These are phyloP conservation scores for Mesocentrotus franciscanus DNA, from an alignment of 53 echinoderm and acorn worm species.

Conservation along the genomic window DNA sequence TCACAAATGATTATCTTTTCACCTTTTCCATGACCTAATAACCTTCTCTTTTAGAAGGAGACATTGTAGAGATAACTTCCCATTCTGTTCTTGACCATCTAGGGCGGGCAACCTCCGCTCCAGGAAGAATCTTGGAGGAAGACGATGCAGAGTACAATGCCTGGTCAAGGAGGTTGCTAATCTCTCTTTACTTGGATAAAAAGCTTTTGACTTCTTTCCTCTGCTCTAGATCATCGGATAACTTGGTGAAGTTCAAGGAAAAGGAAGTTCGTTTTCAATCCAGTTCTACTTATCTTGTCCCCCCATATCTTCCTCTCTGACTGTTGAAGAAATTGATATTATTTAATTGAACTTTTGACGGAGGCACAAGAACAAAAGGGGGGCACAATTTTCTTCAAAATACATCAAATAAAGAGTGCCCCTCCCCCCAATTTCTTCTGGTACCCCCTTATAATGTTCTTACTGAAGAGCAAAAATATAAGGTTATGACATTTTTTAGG, in stretches of 20 bases:
- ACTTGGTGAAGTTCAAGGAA: conserved; percentile 24
- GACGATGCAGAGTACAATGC: conserved; percentile 4
- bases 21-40: no score
- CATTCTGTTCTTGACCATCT: background rate
- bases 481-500: no score
- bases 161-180: conserved; percentile 49
- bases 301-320: background rate
- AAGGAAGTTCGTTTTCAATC: conserved; percentile 22
- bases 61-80: no score
- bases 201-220: conserved; percentile 1
- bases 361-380: no score
- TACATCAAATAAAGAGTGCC: no score
- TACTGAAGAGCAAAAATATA: no score
- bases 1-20: no score
- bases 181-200: conserved; percentile 3
- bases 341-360: no score
- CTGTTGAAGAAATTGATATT: background rate
- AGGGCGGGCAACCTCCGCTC: conserved; percentile 7
- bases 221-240: conserved; percentile 18
- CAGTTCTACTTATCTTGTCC: background rate
- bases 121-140: conserved; percentile 19
- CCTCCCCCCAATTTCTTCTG: no score
- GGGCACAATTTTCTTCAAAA: no score
- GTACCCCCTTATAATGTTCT: no score
- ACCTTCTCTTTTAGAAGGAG: no score